These are phyloP conservation scores for Polymixis lichenea DNA, from an alignment of 2,888 invertebrate species.

Conservation along the genomic window DNA sequence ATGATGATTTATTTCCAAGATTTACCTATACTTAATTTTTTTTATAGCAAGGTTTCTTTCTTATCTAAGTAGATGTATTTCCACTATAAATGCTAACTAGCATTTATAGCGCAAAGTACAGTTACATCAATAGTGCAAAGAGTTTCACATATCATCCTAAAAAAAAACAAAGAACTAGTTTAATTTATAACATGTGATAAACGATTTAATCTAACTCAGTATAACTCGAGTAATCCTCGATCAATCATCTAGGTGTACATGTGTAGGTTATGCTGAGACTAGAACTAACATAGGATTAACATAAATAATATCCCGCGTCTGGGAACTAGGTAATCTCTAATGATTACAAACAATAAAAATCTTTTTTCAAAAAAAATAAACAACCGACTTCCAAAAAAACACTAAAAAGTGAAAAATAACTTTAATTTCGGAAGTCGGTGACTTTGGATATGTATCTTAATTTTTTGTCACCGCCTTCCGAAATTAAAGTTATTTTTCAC, in stretches of 20 bases:
- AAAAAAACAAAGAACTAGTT: background rate
- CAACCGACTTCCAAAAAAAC: too few relatives aligned
- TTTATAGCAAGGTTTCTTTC: background rate
- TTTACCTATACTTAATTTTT: background rate
- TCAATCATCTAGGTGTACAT: constrained; percentile 46
- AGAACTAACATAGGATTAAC: constrained; percentile 44
- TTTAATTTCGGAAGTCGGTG: too few relatives aligned
- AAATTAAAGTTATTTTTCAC: too few relatives aligned
- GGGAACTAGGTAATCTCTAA: constrained; percentile 16
- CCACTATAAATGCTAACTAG: too few relatives aligned
- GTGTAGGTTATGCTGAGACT: constrained; percentile 18
- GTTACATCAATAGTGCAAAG: too few relatives aligned
- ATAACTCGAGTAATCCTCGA: constrained; percentile 38
- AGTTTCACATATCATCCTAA: too few relatives aligned
- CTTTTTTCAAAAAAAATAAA: too few relatives aligned
- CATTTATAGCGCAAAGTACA: too few relatives aligned
- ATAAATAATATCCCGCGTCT: constrained; percentile 40
- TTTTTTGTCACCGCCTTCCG: too few relatives aligned
- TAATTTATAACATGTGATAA: background rate
- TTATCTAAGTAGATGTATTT: too few relatives aligned
- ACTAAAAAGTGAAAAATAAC: too few relatives aligned
- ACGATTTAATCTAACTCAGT: constrained; percentile 20
- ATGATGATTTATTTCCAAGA: background rate
- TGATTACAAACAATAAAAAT: constrained; percentile 5
- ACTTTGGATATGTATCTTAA: too few relatives aligned